phyloP scores from a whole-genome alignment of 2,113 vertebrate species.

The Xiphophorus hellerii region DNA sequence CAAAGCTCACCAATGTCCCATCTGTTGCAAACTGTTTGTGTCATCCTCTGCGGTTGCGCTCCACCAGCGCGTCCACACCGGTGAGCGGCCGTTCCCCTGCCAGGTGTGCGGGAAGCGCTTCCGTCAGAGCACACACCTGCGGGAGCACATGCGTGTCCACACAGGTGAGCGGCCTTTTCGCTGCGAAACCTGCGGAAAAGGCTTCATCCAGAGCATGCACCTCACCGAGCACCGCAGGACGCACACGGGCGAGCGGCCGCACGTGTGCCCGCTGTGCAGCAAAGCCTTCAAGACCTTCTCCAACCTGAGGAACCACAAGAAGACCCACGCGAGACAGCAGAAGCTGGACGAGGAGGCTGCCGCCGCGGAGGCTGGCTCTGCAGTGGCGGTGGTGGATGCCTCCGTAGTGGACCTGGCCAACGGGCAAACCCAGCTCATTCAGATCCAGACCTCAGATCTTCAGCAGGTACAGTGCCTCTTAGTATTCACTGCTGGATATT shows the following conservation, averaged over 20 bases:
- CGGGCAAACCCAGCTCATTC: conserved; percentile 77
- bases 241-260: conserved; percentile 87
- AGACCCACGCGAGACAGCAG: conserved; percentile 82
- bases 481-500: too few relatives aligned
- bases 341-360: conserved; percentile 57
- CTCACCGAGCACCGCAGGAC: conserved; percentile 87
- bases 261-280: conserved; percentile 82
- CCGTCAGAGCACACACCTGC: conserved; percentile 89
- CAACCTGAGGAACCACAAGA: conserved; percentile 89
- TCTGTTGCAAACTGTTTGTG: conserved; percentile 87
- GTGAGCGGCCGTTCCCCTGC: conserved; percentile 82
- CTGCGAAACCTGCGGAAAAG: conserved; percentile 87
- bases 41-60: conserved; percentile 88
- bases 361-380: conserved; percentile 34
- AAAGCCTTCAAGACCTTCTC: conserved; percentile 91
- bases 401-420: conserved; percentile 55
- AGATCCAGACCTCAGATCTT: conserved; percentile 78
- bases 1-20: conserved; percentile 83
- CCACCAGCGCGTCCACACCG: conserved; percentile 87
- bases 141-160: conserved; percentile 90
- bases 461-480: conserved; percentile 59
- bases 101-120: conserved; percentile 89
- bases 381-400: conserved; percentile 66
- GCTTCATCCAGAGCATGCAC: conserved; percentile 91
- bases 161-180: conserved; percentile 86